Evolutionary conservation across 2,113 vertebrate species (phyloP).

Genomic region (Brienomyrus longianalis): DNA sequence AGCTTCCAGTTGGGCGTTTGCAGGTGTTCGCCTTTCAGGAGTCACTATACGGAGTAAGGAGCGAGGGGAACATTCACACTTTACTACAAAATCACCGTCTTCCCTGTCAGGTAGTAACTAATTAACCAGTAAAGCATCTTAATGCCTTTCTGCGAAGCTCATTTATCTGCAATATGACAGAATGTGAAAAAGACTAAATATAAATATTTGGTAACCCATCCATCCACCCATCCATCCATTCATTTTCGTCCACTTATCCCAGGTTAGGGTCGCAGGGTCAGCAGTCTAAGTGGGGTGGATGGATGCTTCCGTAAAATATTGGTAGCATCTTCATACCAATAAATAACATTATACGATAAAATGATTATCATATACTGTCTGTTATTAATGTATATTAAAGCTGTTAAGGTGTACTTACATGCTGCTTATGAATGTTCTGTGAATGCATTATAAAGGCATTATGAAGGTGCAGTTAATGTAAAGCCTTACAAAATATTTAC

Average conservation of each 20-base stretch:
- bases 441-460: neutral
- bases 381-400: neutral
- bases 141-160: neutral
- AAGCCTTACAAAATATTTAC: neutral
- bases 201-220: neutral
- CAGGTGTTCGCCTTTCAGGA: neutral
- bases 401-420: neutral
- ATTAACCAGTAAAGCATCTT: neutral
- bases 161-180: neutral
- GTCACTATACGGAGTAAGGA: neutral
- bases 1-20: neutral
- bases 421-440: neutral
- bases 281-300: too few relatives aligned
- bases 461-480: neutral
- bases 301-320: neutral
- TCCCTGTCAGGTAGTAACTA: neutral
- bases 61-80: neutral
- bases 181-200: neutral
- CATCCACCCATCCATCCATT: neutral
- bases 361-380: neutral
- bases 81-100: neutral
- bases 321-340: neutral
- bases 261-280: too few relatives aligned
- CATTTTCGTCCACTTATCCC: neutral
- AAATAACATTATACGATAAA: neutral